Conservation (phyloP, 2,113 vertebrate genomes). For the Urocitellus parryii region DNA sequence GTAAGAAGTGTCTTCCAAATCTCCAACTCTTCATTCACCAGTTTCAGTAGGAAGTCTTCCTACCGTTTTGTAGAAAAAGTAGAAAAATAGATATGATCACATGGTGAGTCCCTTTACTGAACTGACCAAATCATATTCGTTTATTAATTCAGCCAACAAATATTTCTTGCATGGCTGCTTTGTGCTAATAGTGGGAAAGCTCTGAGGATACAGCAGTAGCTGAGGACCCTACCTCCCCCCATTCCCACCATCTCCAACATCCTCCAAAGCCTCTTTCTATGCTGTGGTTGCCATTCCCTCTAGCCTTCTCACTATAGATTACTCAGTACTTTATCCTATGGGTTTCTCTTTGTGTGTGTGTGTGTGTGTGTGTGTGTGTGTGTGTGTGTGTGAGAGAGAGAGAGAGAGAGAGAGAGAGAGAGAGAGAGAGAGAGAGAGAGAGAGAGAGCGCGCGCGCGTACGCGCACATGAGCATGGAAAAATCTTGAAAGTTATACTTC, state of each 20-base stretch:
- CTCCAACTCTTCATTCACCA: not conserved
- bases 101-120: not conserved
- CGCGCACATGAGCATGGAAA: not conserved
- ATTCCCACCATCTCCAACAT: not conserved
- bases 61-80: not conserved
- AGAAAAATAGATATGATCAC: not conserved
- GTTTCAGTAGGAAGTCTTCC: not conserved
- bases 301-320: not conserved
- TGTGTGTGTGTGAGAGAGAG: no score
- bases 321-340: not conserved
- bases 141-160: not conserved
- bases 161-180: not conserved
- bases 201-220: not conserved
- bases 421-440: no score
- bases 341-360: no score
- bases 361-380: not conserved
- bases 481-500: not conserved
- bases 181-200: not conserved
- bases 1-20: not conserved
- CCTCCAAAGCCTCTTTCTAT: not conserved
- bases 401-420: no score
- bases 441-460: fast-evolving
- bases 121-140: not conserved
- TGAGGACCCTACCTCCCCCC: not conserved
- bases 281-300: not conserved